Percentiles rank a stretch among this genome's conserved stretches.
Conservation (phyloP, 2,888 invertebrate species). For the Eupithecia tripunctaria region DNA sequence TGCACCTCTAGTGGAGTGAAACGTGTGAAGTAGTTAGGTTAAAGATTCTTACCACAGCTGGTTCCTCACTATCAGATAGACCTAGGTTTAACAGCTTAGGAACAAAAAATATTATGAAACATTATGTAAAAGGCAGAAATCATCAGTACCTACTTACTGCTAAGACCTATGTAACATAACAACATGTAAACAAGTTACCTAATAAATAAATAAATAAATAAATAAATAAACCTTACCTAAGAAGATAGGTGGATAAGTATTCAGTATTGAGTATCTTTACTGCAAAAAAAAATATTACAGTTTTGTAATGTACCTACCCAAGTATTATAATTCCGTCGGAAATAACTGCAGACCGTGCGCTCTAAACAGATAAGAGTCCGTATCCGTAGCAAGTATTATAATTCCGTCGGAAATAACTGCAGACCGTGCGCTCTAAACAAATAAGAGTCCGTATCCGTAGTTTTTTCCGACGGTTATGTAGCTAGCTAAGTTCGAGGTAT, state of each 20-base stretch:
- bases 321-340: not conserved
- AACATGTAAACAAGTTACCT: too few relatives aligned
- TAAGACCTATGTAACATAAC: too few relatives aligned
- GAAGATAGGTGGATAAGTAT: not conserved
- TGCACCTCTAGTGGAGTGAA: not conserved
- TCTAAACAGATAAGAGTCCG: too few relatives aligned
- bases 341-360: not conserved
- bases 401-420: not conserved
- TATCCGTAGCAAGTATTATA: too few relatives aligned
- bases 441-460: too few relatives aligned
- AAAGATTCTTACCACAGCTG: conserved; percentile 64
- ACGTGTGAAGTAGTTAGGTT: not conserved
- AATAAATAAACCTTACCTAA: too few relatives aligned
- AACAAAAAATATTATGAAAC: conserved; percentile 46
- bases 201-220: too few relatives aligned
- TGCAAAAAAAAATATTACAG: too few relatives aligned
- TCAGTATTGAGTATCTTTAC: too few relatives aligned
- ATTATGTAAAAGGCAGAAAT: not conserved
- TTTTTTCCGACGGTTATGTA: too few relatives aligned
- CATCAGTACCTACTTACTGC: too few relatives aligned
- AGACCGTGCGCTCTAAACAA: not conserved
- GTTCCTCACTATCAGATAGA: conserved; percentile 75
- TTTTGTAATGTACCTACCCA: too few relatives aligned
- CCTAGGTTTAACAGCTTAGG: conserved; percentile 72
- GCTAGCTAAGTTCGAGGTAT: not conserved